Evolutionary conservation across 1,140 invertebrate species (phyloP), one percentile per base, ranked within the genome.

Genomic region (Bombus ignitus): DNA sequence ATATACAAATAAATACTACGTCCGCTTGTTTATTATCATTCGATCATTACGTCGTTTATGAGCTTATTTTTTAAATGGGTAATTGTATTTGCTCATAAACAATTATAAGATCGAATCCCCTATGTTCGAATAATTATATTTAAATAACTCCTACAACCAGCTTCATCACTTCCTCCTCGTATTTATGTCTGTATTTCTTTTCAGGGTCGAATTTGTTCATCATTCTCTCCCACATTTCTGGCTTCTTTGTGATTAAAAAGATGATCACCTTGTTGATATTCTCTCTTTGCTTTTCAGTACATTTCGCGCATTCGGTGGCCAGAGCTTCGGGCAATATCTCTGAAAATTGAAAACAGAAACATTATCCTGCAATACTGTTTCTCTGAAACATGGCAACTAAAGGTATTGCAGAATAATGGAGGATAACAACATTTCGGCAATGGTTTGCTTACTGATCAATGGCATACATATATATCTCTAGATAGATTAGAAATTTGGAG

Each of bases 271-370:
- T 96, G 25, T 95, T 93, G 0, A 95, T 92, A 25, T 95, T 95
- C 0, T 95, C 87, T 70, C 94, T 95, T 88, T 97, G 97, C 37
- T 93, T 95, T 5, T 96, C 95, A 39, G 95, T 96, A 84, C 97
- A 97, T 92, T 97, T 97, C 15, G 82, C 88, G 88, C 97, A 97
- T 8, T 96, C 96, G 1, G 96, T 97, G 84, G 96, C 93, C 13
- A 97, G 85, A 3, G 96, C 97, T 59, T 97, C 97, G 12, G 96
- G 95, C 2, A 97, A 91, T 3, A 95, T 73, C n/a, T 93, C 96
- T 96, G 37, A 91, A 44, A 44, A 0, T 1, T 42, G 12, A 2
- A 22, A n/a, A 53, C 8, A 32, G 13, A 15, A 0, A 32, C 47
- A 37, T 28, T n/a, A 32, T 32, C 1, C 0, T 32, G 32, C 32